Conservation (phyloP, 2,113 vertebrate species). For the Campylomormyrus numenius region DNA sequence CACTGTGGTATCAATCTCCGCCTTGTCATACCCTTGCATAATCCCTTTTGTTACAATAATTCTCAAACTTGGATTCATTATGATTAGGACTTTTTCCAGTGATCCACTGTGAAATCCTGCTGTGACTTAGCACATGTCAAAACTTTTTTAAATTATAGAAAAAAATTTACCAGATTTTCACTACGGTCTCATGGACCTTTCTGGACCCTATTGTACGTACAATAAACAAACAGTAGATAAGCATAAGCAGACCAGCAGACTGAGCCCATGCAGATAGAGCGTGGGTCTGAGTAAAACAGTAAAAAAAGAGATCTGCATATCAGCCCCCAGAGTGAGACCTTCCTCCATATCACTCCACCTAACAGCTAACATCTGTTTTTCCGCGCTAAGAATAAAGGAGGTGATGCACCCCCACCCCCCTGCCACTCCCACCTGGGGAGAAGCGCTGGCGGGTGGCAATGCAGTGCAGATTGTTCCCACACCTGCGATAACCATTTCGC, state of each 20-base stretch:
- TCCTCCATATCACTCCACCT: neutral
- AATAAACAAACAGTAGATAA: neutral
- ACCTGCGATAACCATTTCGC: neutral
- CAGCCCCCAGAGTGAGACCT: neutral
- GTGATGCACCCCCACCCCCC: neutral
- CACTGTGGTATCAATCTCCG: neutral
- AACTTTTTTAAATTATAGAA: neutral
- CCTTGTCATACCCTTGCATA: neutral
- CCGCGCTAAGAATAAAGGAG: neutral
- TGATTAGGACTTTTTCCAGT: neutral
- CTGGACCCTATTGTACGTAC: neutral
- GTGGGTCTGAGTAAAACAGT: neutral
- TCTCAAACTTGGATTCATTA: neutral
- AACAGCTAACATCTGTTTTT: neutral
- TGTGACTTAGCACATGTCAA: neutral
- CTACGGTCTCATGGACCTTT: neutral
- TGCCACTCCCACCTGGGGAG: neutral
- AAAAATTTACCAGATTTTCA: neutral
- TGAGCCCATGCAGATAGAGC: neutral
- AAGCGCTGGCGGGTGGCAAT: neutral
- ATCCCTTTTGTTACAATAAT: neutral
- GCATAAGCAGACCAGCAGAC: neutral
- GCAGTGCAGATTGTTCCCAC: neutral
- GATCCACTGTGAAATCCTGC: neutral
- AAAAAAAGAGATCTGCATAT: neutral